phyloP scores from a whole-genome alignment of 2,888 invertebrate species.

The Dynastes maya region DNA sequence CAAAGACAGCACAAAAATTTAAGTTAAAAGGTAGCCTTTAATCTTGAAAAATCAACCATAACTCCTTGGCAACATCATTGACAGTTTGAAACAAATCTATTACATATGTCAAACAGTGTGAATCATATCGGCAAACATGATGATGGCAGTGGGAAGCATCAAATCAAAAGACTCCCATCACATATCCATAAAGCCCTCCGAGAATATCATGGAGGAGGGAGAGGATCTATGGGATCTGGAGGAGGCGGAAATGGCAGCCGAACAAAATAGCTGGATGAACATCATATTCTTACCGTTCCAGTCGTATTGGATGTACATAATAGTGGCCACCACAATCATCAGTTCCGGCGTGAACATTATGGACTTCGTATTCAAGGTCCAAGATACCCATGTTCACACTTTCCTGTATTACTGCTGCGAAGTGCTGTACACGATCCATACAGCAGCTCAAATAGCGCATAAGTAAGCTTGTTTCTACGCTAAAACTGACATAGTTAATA shows the following conservation, averaged over 20 bases:
- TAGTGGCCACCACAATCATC: conserved; percentile 44
- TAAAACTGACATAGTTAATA: background rate
- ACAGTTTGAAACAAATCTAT: too few relatives aligned
- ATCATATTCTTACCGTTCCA: conserved; percentile 56
- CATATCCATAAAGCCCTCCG: too few relatives aligned
- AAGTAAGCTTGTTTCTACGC: conserved; percentile 41
- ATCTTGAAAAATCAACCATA: too few relatives aligned
- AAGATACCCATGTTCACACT: background rate
- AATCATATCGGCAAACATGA: too few relatives aligned
- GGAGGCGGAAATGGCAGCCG: background rate
- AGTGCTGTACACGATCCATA: conserved; percentile 49
- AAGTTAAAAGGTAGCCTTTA: too few relatives aligned
- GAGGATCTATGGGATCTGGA: background rate
- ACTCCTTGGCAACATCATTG: too few relatives aligned
- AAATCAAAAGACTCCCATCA: too few relatives aligned
- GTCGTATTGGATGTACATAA: conserved; percentile 48
- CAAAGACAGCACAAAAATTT: too few relatives aligned
- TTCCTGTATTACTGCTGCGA: conserved; percentile 45
- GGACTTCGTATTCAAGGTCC: conserved; percentile 45
- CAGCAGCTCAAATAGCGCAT: conserved; percentile 48
- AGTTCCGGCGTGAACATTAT: conserved; percentile 50
- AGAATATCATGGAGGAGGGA: too few relatives aligned
- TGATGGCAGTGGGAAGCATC: too few relatives aligned
- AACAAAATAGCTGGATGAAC: conserved; percentile 48
- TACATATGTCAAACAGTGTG: too few relatives aligned